Conservation (phyloP, 2,888 invertebrate species). For the Polydrusus pterygomalis region DNA sequence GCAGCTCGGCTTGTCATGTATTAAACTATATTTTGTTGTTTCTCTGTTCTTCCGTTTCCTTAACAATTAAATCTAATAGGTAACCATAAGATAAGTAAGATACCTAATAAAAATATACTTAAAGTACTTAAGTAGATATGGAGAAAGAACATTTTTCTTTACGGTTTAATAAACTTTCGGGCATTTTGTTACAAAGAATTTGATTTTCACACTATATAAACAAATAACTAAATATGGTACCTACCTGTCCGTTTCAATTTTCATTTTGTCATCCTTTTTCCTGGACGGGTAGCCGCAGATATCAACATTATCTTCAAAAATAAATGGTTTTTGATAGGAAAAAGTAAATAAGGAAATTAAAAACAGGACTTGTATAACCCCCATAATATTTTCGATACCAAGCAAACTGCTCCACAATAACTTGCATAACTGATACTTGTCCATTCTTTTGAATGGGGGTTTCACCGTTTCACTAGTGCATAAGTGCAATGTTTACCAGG, state of each 20-base stretch:
- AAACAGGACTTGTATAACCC: background rate
- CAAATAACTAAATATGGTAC: background rate
- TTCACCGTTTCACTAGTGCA: background rate
- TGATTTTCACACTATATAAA: background rate
- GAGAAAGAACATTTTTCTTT: too few relatives aligned
- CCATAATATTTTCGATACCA: background rate
- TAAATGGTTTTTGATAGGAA: background rate
- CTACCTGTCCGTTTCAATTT: background rate
- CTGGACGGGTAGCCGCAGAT: background rate
- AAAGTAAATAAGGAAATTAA: background rate
- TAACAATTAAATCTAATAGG: too few relatives aligned
- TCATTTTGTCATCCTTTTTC: background rate
- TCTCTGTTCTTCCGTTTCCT: too few relatives aligned
- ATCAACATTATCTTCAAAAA: slow-evolving; percentile 4
- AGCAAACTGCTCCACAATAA: background rate
- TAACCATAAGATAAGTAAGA: too few relatives aligned
- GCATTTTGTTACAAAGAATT: too few relatives aligned
- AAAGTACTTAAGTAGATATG: too few relatives aligned
- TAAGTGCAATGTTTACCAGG: background rate
- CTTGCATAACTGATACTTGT: slow-evolving; percentile 1
- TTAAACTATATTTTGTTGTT: too few relatives aligned
- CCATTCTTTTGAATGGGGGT: background rate
- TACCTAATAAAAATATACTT: too few relatives aligned
- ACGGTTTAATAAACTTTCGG: too few relatives aligned
- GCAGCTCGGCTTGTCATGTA: too few relatives aligned